These are phyloP conservation scores for Mythimna loreyi DNA, from an alignment of 2,888 invertebrate species.

Conservation along the genomic window DNA sequence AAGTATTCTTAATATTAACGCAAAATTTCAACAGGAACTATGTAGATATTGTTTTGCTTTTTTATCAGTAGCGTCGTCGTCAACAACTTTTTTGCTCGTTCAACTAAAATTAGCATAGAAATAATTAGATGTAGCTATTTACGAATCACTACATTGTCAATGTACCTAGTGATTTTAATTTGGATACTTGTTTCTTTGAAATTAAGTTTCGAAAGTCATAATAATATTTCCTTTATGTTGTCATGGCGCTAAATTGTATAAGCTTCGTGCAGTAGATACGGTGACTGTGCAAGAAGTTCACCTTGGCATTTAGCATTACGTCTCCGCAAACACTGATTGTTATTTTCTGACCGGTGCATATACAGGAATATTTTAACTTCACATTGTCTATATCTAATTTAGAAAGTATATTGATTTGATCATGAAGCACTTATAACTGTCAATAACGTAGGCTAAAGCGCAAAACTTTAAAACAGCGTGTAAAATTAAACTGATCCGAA, in stretches of 20 bases:
- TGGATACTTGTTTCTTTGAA: conserved; percentile 16
- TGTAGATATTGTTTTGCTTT: conserved; percentile 12
- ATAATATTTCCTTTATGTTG: conserved; percentile 58
- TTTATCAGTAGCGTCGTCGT: not conserved
- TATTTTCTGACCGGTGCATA: conserved; percentile 65
- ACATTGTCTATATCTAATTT: conserved; percentile 2
- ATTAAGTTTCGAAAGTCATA: conserved; percentile 49
- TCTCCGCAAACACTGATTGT: conserved; percentile 72
- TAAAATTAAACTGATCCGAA: not conserved
- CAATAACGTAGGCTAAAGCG: not conserved
- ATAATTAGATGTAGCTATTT: conserved; percentile 3
- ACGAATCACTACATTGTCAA: not conserved
- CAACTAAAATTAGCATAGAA: not conserved
- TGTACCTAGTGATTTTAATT: not conserved
- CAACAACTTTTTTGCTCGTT: not conserved
- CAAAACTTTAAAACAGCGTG: not conserved
- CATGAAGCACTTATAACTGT: not conserved
- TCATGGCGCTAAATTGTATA: conserved; percentile 63
- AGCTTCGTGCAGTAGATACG: conserved; percentile 68
- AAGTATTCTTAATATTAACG: not conserved
- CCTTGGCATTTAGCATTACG: conserved; percentile 86
- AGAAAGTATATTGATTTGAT: conserved; percentile 3
- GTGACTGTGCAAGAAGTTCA: conserved; percentile 82
- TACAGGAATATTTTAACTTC: conserved; percentile 39
- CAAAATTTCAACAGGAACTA: not conserved